These are phyloP conservation scores for Rhinichthys klamathensis DNA, from an alignment of 2,113 vertebrate species.

Conservation along the genomic window DNA sequence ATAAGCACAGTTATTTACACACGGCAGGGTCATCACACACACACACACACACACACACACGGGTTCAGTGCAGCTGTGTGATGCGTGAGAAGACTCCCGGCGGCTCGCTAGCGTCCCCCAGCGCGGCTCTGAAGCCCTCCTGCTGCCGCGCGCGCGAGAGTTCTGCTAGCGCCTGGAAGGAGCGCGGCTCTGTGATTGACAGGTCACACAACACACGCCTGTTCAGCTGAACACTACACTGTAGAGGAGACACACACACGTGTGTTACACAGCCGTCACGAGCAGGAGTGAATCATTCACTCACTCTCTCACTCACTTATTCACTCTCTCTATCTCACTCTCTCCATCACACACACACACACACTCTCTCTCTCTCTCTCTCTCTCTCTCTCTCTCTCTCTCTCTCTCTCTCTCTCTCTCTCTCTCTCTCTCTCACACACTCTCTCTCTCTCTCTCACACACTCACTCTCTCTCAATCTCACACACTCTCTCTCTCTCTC, in stretches of 20 bases:
- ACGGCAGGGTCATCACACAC: background rate
- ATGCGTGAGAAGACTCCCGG: slow-evolving; percentile 89
- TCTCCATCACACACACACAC: background rate
- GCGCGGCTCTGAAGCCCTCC: slow-evolving; percentile 85
- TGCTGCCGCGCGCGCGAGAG: slow-evolving; percentile 83
- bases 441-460: too few relatives aligned
- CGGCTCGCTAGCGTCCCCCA: slow-evolving; percentile 87
- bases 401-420: too few relatives aligned
- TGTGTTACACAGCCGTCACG: too few relatives aligned
- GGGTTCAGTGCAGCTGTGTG: slow-evolving; percentile 72
- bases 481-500: too few relatives aligned
- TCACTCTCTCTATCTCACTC: too few relatives aligned
- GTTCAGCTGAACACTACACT: slow-evolving; percentile 92
- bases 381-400: too few relatives aligned
- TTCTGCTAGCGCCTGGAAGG: slow-evolving; percentile 87
- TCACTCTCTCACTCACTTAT: background rate
- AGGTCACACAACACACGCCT: slow-evolving; percentile 86
- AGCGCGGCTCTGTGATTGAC: slow-evolving; percentile 90
- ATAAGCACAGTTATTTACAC: background rate
- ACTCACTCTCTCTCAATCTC: too few relatives aligned
- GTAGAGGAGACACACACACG: slow-evolving; percentile 27
- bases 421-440: too few relatives aligned
- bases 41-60: background rate
- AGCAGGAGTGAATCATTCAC: too few relatives aligned
- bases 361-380: too few relatives aligned